A percentile compares a stretch with the other conserved stretches of the same genome.
Evolutionary conservation across 2,113 vertebrate species (phyloP).

Genomic region (Pao palembangensis): DNA sequence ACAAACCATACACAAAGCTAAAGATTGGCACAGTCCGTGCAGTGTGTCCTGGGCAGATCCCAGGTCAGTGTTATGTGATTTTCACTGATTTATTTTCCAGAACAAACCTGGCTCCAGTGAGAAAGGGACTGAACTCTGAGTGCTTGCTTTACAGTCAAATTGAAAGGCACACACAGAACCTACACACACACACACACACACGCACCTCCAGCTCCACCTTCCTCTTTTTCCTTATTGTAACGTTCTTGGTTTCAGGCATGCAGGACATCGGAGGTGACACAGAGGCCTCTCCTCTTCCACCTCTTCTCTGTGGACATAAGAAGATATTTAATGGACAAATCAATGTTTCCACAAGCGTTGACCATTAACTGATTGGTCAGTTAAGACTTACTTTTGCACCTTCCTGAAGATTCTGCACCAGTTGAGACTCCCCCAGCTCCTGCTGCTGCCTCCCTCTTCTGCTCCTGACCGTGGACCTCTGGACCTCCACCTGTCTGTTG

Average conservation of each 20-base stretch:
- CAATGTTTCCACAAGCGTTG: neutral
- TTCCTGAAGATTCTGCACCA: neutral
- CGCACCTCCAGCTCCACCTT: slow-evolving; percentile 81
- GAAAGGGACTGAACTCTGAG: too few species aligned
- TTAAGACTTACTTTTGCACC: neutral
- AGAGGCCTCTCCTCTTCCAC: slow-evolving; percentile 68
- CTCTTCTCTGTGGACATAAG: slow-evolving; percentile 36
- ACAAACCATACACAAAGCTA: too few species aligned
- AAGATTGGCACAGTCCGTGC: too few species aligned
- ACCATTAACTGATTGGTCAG: too few species aligned
- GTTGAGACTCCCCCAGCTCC: slow-evolving; percentile 9
- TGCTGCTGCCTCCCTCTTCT: neutral
- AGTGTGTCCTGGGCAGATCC: too few species aligned
- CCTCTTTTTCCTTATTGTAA: slow-evolving; percentile 79
- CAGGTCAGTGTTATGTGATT: too few species aligned
- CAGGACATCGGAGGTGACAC: slow-evolving; percentile 78
- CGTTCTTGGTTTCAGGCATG: slow-evolving; percentile 68
- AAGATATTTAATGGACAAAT: neutral
- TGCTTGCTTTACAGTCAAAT: too few species aligned
- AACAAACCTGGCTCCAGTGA: too few species aligned
- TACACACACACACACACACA: slow-evolving; percentile 48
- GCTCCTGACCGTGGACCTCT: neutral
- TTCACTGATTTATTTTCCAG: too few species aligned
- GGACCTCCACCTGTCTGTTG: slow-evolving; percentile 1
- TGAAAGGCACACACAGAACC: neutral